Evolutionary conservation across 2,888 invertebrate genomes (phyloP), one percentile per base, ranked within the genome.

Genomic region (Hymenopus coronatus): DNA sequence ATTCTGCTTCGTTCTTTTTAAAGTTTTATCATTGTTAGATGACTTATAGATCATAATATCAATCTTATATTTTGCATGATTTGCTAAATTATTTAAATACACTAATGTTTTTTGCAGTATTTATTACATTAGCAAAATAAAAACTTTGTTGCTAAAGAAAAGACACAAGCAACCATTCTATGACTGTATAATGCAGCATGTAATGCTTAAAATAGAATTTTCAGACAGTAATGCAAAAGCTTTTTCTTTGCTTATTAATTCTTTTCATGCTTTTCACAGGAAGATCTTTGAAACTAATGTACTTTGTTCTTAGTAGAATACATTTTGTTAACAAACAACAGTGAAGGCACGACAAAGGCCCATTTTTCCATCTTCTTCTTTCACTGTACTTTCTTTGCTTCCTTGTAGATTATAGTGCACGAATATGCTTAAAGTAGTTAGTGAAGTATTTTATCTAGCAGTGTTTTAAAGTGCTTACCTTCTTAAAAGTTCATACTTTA

Each of bases 291-390:
- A 12, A 28, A n/a, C 28, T 70, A 87, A 87, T 87, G 81, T 28
- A 12, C 28, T 40, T 81, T 9, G 30, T 82, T 84, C 33, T 88
- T n/a, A 28, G 30, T 84, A 82, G 27, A 33, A 28, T 88, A 83
- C 20, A 6, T 70, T 70, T 40, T 40, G 40, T 40, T 70, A 70
- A 70, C 54, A 70, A 70, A 70, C 25, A 6, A 70, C 54, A 70
- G 25, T 83, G 82, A 90, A 90, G 89, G 90, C 88, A 90, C 88
- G 90, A 90, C 90, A 90, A 90, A 90, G 90, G 90, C 90, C 90
- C 90, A 89, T 88, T 15, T 88, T 28, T 46, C 20, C 54, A 70
- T 25, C 54, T 25, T 70, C 54, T 54, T 46, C 28, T 82, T 83
- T 40, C 2, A 40, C 28, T 87, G 28, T 25, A 40, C 14, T 54